A percentile compares a stretch with the other conserved stretches of the same genome.
Evolutionary conservation across 2,888 invertebrate species (phyloP).

Genomic region (Epinotia brunnichana): DNA sequence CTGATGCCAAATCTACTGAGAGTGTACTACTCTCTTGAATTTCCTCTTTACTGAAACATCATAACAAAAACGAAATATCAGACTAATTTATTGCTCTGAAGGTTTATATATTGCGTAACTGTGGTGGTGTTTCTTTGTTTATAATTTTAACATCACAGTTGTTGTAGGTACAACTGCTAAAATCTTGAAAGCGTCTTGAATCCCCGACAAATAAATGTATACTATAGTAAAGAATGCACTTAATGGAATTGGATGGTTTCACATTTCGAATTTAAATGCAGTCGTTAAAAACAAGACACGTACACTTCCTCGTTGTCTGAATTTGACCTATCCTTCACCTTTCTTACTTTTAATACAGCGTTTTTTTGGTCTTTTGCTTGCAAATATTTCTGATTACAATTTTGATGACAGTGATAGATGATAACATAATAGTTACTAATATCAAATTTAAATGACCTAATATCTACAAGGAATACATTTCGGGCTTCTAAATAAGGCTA

Average conservation of each 20-base stretch:
- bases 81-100: conserved; percentile 18
- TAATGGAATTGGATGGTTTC: conserved; percentile 42
- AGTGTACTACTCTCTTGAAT: background rate
- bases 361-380: conserved; percentile 33
- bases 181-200: conserved; percentile 13
- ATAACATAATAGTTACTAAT: background rate
- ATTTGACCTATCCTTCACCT: conserved; percentile 45
- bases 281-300: conserved; percentile 42
- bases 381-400: conserved; percentile 39
- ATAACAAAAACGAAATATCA: conserved; percentile 8
- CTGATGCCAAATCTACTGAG: conserved; percentile 24
- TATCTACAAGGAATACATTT: background rate
- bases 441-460: background rate
- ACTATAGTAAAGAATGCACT: conserved; percentile 32
- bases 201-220: conserved; percentile 5
- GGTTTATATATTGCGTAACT: conserved; percentile 17
- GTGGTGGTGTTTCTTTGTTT: conserved; percentile 18
- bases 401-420: conserved; percentile 36
- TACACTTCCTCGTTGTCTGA: conserved; percentile 41
- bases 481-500: background rate
- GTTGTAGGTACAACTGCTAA: conserved; percentile 10
- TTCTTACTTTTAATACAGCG: conserved; percentile 35
- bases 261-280: conserved; percentile 44
- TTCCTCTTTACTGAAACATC: conserved; percentile 6
- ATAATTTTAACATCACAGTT: conserved; percentile 13